Percentiles rank a stretch among this genome's conserved stretches.
Evolutionary conservation across 2,888 invertebrate species (phyloP).

Genomic region (Drosophila anomalata): DNA sequence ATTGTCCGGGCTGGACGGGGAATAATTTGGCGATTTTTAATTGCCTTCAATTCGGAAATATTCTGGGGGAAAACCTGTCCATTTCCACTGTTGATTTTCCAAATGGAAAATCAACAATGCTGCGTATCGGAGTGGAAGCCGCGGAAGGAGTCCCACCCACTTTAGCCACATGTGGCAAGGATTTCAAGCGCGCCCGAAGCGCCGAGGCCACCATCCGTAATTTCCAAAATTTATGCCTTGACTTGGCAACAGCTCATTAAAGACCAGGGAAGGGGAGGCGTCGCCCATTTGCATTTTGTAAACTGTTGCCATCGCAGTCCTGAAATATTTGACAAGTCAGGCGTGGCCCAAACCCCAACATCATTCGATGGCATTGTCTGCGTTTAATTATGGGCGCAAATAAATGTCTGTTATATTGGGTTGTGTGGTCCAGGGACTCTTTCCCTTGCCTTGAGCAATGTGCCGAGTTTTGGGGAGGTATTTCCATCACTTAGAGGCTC

Average conservation of each 20-base stretch:
- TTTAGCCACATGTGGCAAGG: slow-evolving; percentile 42
- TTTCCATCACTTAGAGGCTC: slow-evolving; percentile 38
- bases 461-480: slow-evolving; percentile 65
- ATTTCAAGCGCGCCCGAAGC: slow-evolving; percentile 36
- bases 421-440: slow-evolving; percentile 49
- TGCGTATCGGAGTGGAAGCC: neutral
- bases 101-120: slow-evolving; percentile 40
- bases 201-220: slow-evolving; percentile 40
- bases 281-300: slow-evolving; percentile 68
- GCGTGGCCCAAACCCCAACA: slow-evolving; percentile 34
- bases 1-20: neutral
- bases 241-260: slow-evolving; percentile 62
- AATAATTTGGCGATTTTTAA: slow-evolving; percentile 20
- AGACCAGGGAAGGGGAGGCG: slow-evolving; percentile 6
- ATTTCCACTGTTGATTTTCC: slow-evolving; percentile 39
- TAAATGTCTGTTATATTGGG: slow-evolving; percentile 68
- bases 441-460: slow-evolving; percentile 24
- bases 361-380: slow-evolving; percentile 55
- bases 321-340: slow-evolving; percentile 61
- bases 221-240: slow-evolving; percentile 52
- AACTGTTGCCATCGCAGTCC: slow-evolving; percentile 59
- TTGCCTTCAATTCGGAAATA: slow-evolving; percentile 20
- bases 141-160: slow-evolving; percentile 12
- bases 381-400: slow-evolving; percentile 73
- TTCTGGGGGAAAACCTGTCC: neutral